Base-by-base conservation (phyloP, 1,140 invertebrate species). In the Bombus pascuorum region DNA sequence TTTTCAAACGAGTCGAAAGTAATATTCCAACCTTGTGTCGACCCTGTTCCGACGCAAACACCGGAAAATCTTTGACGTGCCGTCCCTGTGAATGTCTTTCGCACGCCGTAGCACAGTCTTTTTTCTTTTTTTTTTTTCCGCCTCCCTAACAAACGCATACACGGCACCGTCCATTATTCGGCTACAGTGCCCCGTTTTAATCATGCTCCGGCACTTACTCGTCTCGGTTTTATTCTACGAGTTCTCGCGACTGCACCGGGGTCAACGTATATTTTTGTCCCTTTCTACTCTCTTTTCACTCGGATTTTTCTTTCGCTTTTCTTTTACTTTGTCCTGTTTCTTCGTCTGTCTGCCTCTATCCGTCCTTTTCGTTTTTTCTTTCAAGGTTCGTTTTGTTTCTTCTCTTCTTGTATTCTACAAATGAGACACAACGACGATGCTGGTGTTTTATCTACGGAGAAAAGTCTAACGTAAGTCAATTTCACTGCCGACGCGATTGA, bases 171-270 rank as follows among this genome's bases (percentile, higher is more conserved):
- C 57, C 59, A 80, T 85, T 85, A 77, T 85, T 85, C 57, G 42
- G 62, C 57, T 73, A 80, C 77, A 53, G 44, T 71, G 53, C 39
- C 37, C 32, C 39, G 77, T 80, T 85, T 85, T 85, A 85, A 85
- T 85, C 68, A 85, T 57, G 76, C 66, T 68, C 62, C 42, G 68
- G 68, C 83, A 85, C 83, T 85, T 80, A 79, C 53, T 71, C 53
- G 76, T 47, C 79, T 80, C 62, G 70, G 62, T 81, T 86, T 86
- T 81, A 81, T 81, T 75, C 59, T 37, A 12, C 34, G 66, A 28
- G 22, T 81, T 81, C 34, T 53, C 34, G 37, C 66, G 66, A 79
- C 32, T 68, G 44, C 57, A 34, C 6, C 59, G 32, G 34, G 71
- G 57, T 81, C 79, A 79, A 57, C 71, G 25, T 73, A n/a, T 85